Percentiles rank a stretch among this genome's conserved stretches.
phyloP scores from a whole-genome alignment of 2,797 vertebrate genomes.

The Rhabdomys pumilio region DNA sequence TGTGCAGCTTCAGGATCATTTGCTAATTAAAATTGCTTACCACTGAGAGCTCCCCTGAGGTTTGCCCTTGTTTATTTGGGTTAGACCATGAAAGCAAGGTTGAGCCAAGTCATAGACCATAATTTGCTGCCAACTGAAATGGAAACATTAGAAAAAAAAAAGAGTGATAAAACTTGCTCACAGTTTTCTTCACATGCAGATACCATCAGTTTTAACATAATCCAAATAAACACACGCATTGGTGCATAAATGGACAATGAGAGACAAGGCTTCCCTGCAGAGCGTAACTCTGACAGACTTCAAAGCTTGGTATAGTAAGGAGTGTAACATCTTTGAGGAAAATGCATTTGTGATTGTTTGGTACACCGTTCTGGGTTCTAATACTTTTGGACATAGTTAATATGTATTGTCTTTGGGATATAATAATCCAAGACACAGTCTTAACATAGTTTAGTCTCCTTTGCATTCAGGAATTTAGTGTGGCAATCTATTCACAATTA shows the following conservation, averaged over 20 bases:
- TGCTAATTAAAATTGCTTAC: slow-evolving; percentile 90
- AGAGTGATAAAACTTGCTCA: slow-evolving; percentile 86
- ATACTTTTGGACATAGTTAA: neutral
- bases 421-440: neutral
- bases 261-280: slow-evolving; percentile 25
- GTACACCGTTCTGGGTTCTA: neutral
- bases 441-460: slow-evolving; percentile 34
- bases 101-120: slow-evolving; percentile 85
- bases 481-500: neutral
- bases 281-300: neutral
- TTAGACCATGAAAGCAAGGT: slow-evolving; percentile 88
- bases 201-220: slow-evolving; percentile 79
- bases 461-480: neutral
- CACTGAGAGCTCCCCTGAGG: slow-evolving; percentile 83
- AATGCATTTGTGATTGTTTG: slow-evolving; percentile 8
- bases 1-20: slow-evolving; percentile 87
- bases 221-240: slow-evolving; percentile 65
- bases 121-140: slow-evolving; percentile 88
- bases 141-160: slow-evolving; percentile 86
- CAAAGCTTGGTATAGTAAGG: neutral
- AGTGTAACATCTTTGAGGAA: neutral
- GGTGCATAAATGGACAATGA: slow-evolving; percentile 56
- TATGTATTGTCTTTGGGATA: neutral
- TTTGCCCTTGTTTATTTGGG: slow-evolving; percentile 87
- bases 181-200: slow-evolving; percentile 83